These are phyloP conservation scores for Sebastiscus albofasciatus DNA, from an alignment of 2,797 vertebrate species.

Conservation along the genomic window DNA sequence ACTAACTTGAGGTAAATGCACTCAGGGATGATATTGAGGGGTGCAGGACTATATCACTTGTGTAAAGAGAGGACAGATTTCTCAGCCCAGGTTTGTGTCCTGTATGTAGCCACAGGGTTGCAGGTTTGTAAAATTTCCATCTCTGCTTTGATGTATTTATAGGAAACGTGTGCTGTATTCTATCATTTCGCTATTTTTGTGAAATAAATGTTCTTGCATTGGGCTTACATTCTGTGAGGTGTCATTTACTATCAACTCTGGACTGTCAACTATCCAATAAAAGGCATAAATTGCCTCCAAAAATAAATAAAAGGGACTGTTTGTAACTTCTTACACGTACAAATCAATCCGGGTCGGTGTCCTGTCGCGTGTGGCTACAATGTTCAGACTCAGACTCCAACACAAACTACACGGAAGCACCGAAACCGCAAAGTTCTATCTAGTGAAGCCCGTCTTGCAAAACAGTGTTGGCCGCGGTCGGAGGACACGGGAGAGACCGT, in stretches of 20 bases:
- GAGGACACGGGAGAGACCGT: rapidly evolving
- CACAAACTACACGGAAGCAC: no score
- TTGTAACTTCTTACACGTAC: no score
- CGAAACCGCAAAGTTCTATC: no score
- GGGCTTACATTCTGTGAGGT: neutral
- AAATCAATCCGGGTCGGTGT: no score
- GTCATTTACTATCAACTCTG: no score
- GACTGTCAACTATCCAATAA: no score
- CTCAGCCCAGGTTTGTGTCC: neutral
- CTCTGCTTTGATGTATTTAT: constrained; percentile 17
- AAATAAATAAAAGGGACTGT: no score
- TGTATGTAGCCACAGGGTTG: neutral
- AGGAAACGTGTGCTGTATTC: constrained; percentile 36
- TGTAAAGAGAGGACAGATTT: neutral
- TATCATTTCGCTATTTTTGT: constrained; percentile 58
- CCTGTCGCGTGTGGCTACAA: no score
- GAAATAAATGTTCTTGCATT: constrained; percentile 79
- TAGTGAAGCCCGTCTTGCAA: no score
- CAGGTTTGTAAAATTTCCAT: neutral
- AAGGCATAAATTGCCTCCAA: no score
- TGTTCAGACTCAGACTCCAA: no score
- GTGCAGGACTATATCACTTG: neutral
- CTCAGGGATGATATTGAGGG: neutral
- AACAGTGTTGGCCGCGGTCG: no score
- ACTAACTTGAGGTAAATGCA: neutral